phyloP scores from a whole-genome alignment of 2,888 invertebrate species.

The Gymnocheta viridis region DNA sequence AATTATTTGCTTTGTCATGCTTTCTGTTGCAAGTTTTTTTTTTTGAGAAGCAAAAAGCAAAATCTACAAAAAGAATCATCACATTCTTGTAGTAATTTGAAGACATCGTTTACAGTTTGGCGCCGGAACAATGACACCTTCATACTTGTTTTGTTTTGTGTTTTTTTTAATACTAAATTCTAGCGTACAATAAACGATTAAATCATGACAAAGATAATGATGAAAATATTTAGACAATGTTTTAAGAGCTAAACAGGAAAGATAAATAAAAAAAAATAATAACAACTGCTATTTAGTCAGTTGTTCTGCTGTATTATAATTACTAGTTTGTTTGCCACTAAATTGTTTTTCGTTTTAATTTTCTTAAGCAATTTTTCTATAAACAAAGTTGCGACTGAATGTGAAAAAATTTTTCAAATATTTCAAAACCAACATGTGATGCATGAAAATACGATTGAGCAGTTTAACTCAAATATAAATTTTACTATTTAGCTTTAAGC shows the following conservation, averaged over 20 bases:
- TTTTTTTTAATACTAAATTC: too few relatives aligned
- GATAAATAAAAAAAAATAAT: neutral
- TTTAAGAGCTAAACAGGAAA: conserved; percentile 2
- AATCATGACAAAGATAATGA: conserved; percentile 29
- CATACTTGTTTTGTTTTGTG: neutral
- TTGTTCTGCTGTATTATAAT: neutral
- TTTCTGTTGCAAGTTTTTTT: neutral
- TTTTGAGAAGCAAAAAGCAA: neutral
- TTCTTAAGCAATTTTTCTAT: neutral
- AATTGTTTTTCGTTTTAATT: conserved; percentile 29
- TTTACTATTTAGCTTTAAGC: neutral
- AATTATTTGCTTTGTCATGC: conserved; percentile 22
- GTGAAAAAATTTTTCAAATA: conserved; percentile 1
- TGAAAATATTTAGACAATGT: conserved; percentile 43
- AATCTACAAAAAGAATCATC: neutral
- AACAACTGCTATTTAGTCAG: neutral
- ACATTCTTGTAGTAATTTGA: conserved; percentile 40
- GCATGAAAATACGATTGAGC: neutral
- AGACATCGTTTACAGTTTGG: conserved; percentile 54
- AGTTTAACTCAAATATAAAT: neutral
- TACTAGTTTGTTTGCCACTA: neutral
- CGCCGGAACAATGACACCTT: conserved; percentile 59
- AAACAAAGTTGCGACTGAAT: neutral
- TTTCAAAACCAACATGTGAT: conserved; percentile 11
- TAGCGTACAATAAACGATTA: conserved; percentile 19